Conservation (phyloP, 1,140 invertebrate genomes). For the Mactra quadrangularis region DNA sequence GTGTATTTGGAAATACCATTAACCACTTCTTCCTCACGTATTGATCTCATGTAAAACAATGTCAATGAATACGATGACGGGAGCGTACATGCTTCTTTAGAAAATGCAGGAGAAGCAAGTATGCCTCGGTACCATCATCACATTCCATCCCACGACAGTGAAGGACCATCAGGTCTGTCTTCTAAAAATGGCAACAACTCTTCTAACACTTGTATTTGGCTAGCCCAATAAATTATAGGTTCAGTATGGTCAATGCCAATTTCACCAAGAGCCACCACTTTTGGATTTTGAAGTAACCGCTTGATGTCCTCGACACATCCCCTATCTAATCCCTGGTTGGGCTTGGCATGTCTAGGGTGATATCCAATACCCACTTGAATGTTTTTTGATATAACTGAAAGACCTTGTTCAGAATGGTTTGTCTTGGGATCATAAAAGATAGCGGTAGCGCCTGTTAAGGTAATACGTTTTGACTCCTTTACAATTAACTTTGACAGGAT, state of each 20-base stretch:
- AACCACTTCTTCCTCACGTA: not conserved
- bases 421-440: not conserved
- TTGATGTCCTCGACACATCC: not conserved
- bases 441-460: not conserved
- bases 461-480: not conserved
- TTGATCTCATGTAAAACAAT: constrained; percentile 20
- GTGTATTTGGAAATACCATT: not conserved
- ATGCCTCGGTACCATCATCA: constrained; percentile 20
- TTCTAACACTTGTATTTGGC: constrained; percentile 6
- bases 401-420: not conserved
- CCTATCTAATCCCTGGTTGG: too few species aligned
- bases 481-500: not conserved
- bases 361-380: not conserved
- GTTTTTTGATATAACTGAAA: not conserved
- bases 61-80: not conserved
- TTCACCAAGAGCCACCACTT: not conserved
- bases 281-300: not conserved
- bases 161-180: constrained; percentile 4
- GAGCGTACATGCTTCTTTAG: not conserved
- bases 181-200: not conserved
- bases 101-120: not conserved
- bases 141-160: constrained; percentile 27
- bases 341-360: constrained; percentile 23
- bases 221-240: constrained; percentile 3
- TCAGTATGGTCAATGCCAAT: constrained; percentile 40